phyloP scores from a whole-genome alignment of 2,797 vertebrate species.

The Epinephelus malabaricus region DNA sequence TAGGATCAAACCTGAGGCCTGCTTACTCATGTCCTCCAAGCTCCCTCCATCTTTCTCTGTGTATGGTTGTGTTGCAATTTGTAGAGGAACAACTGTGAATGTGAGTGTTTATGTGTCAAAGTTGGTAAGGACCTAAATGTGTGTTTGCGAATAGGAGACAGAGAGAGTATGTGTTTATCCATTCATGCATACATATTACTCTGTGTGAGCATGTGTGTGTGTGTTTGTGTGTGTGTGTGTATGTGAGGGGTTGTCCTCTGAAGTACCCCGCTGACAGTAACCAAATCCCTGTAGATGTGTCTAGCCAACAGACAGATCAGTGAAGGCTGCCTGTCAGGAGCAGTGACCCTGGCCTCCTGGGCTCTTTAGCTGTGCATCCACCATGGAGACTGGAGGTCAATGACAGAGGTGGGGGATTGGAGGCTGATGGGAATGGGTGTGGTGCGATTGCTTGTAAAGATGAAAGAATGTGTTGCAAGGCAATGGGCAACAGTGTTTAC shows the following conservation, averaged over 20 bases:
- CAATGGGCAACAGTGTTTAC: neutral
- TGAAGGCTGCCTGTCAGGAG: conserved; percentile 91
- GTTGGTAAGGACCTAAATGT: conserved; percentile 18
- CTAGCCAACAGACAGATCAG: conserved; percentile 86
- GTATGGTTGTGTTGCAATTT: conserved; percentile 17
- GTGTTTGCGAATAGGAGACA: conserved; percentile 39
- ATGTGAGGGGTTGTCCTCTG: conserved; percentile 65
- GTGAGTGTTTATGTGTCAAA: conserved; percentile 35
- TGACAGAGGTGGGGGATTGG: conserved; percentile 56
- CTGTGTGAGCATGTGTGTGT: conserved; percentile 5
- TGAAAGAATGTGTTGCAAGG: conserved; percentile 48
- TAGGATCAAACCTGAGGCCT: conserved; percentile 79
- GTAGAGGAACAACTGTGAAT: conserved; percentile 8
- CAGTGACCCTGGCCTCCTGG: conserved; percentile 89
- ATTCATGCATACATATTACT: conserved; percentile 16
- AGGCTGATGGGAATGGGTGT: conserved; percentile 17
- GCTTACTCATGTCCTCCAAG: conserved; percentile 80
- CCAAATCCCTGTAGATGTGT: conserved; percentile 88
- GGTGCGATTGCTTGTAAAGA: conserved; percentile 31
- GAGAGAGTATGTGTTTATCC: conserved; percentile 16
- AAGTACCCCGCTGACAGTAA: conserved; percentile 90
- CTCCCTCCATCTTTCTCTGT: conserved; percentile 11
- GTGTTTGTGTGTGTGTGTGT: conserved; percentile 6
- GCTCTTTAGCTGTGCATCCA: conserved; percentile 89
- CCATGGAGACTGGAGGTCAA: conserved; percentile 89